Conservation (phyloP, 2,888 invertebrate species). For the Standfussiana lucernea region DNA sequence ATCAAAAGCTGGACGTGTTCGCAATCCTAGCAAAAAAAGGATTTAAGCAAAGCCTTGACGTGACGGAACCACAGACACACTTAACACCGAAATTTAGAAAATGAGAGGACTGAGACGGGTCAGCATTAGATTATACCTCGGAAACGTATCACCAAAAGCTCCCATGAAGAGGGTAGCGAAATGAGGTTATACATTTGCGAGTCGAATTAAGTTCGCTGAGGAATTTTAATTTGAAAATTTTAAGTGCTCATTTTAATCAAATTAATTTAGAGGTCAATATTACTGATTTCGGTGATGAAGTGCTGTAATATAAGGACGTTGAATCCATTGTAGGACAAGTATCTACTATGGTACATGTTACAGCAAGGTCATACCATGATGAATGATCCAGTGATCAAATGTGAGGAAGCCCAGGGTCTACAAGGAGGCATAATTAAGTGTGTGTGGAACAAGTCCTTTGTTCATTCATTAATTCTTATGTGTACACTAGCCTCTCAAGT, state of each 20-base stretch:
- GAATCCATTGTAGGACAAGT: conserved; percentile 8
- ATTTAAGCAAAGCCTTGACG: conserved; percentile 62
- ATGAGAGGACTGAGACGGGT: conserved; percentile 71
- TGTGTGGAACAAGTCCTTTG: background rate
- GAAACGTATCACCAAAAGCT: conserved; percentile 80
- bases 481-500: background rate
- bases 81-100: conserved; percentile 74
- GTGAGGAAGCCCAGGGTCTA: background rate
- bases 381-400: background rate
- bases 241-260: conserved; percentile 69
- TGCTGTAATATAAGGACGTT: conserved; percentile 8
- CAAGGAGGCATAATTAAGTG: background rate
- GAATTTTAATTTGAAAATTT: conserved; percentile 77
- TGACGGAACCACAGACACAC: conserved; percentile 59
- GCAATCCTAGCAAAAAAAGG: conserved; percentile 67
- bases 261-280: conserved; percentile 63
- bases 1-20: conserved; percentile 54
- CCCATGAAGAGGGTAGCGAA: conserved; percentile 83
- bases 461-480: background rate
- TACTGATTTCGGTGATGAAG: conserved; percentile 28
- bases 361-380: background rate
- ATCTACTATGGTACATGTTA: background rate
- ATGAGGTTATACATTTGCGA: conserved; percentile 83
- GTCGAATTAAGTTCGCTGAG: conserved; percentile 74
- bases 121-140: conserved; percentile 80